Conservation (phyloP, 1,140 invertebrate genomes). For the Dysdera silvatica region DNA sequence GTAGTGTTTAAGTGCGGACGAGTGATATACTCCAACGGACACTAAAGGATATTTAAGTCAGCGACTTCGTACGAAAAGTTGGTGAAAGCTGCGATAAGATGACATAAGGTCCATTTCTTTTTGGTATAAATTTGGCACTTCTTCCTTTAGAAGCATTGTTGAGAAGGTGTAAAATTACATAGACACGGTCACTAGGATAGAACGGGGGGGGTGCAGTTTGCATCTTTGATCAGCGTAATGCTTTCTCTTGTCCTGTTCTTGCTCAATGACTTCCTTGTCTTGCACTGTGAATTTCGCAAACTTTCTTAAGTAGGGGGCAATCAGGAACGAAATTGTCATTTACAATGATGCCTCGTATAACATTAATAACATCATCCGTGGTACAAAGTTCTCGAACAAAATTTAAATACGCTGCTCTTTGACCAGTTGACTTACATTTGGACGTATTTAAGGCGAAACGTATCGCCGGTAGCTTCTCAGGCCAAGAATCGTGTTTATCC, state of each 20-base stretch:
- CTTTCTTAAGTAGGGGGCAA: background rate
- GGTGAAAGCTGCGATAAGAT: too few relatives aligned
- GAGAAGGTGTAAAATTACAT: too few relatives aligned
- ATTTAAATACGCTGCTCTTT: background rate
- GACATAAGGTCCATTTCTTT: too few relatives aligned
- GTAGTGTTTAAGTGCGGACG: too few relatives aligned
- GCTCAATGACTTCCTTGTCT: background rate
- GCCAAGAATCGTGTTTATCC: background rate
- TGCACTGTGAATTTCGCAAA: background rate
- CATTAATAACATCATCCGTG: background rate
- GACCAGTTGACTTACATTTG: background rate
- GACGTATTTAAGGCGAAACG: background rate
- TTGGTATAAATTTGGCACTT: too few relatives aligned
- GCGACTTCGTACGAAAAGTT: too few relatives aligned
- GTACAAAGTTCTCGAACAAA: background rate
- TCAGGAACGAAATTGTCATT: conserved; percentile 3
- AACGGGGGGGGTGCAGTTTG: too few relatives aligned
- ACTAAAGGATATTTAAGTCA: too few relatives aligned
- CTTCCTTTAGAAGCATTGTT: too few relatives aligned
- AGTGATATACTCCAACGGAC: too few relatives aligned
- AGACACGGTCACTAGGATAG: too few relatives aligned
- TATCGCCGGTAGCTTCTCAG: background rate
- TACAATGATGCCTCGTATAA: background rate
- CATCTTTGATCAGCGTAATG: background rate
- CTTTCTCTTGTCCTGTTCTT: background rate